phyloP scores from a whole-genome alignment of 2,888 invertebrate genomes.

The Polyommatus iphigenia region DNA sequence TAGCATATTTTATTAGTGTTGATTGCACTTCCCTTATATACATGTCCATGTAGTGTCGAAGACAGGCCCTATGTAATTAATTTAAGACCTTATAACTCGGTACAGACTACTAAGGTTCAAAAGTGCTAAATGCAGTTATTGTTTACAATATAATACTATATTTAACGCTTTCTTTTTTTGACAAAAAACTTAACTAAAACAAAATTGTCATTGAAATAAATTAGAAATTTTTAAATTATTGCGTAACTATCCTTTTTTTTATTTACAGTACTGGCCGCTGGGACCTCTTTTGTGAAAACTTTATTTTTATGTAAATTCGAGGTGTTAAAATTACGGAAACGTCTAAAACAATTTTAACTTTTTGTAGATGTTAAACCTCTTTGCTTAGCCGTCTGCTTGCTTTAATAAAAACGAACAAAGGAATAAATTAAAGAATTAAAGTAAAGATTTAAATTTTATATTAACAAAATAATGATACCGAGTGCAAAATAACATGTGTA shows the following conservation, averaged over 20 bases:
- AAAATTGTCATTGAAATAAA: background rate
- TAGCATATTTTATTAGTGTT: too few relatives aligned
- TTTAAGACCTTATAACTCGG: too few relatives aligned
- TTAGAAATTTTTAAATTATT: background rate
- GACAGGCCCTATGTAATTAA: too few relatives aligned
- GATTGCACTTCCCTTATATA: too few relatives aligned
- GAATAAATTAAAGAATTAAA: conserved; percentile 5
- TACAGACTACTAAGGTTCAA: too few relatives aligned
- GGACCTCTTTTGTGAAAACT: background rate
- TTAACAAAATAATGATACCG: background rate
- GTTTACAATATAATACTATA: too few relatives aligned
- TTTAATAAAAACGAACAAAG: conserved; percentile 13
- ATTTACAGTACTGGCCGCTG: background rate
- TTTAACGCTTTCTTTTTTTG: background rate
- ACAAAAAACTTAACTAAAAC: background rate
- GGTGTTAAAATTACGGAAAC: conserved; percentile 21
- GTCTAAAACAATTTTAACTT: background rate
- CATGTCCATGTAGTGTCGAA: too few relatives aligned
- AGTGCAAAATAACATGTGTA: too few relatives aligned
- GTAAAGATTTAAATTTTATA: conserved; percentile 6
- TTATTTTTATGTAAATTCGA: conserved; percentile 24
- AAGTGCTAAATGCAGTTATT: too few relatives aligned
- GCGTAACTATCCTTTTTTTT: background rate
- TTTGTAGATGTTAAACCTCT: background rate
- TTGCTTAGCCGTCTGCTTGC: background rate